These are phyloP conservation scores for Picathartes gymnocephalus DNA, from an alignment of 2,113 vertebrate genomes.

Conservation along the genomic window DNA sequence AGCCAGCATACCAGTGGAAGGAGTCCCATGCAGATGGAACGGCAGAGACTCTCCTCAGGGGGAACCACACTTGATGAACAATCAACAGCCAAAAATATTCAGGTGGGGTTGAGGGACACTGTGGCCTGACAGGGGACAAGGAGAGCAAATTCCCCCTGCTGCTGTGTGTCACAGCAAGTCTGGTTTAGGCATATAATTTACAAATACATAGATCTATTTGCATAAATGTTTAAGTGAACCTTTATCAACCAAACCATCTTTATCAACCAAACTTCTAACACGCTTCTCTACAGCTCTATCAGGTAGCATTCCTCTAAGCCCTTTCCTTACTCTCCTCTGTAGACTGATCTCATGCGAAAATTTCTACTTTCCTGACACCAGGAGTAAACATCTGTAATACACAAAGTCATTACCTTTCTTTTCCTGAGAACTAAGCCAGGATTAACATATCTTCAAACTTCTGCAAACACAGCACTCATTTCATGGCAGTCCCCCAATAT, in stretches of 20 bases:
- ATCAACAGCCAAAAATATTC: neutral
- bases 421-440: neutral
- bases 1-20: neutral
- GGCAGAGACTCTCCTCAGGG: neutral
- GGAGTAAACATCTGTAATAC: neutral
- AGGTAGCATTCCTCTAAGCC: neutral
- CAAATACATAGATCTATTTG: neutral
- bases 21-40: neutral
- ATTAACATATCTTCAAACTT: neutral
- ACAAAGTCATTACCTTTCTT: neutral
- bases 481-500: neutral
- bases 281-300: neutral
- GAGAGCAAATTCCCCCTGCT: fast-evolving
- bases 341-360: neutral
- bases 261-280: neutral
- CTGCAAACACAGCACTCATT: neutral
- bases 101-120: neutral
- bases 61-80: neutral
- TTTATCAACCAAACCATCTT: neutral
- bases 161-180: neutral
- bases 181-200: neutral
- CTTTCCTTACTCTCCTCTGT: neutral
- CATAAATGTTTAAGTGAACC: neutral
- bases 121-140: neutral
- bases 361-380: neutral